These are phyloP conservation scores for Xyliphius kryptos DNA, from an alignment of 2,113 vertebrate genomes.

Conservation along the genomic window DNA sequence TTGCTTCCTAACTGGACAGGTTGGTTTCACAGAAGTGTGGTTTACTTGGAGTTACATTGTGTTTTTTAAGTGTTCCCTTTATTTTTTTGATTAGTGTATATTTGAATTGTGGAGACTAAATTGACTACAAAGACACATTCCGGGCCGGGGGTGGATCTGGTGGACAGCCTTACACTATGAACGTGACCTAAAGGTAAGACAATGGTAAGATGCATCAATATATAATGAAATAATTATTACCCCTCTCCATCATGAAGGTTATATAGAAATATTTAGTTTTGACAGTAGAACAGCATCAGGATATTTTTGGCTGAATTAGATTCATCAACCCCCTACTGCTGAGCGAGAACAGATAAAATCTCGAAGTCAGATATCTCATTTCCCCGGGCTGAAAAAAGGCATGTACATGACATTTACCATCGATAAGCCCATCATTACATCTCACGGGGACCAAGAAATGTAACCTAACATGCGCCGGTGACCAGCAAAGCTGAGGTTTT, in stretches of 20 bases:
- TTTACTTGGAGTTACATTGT: too few species aligned
- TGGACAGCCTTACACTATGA: too few species aligned
- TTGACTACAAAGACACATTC: too few species aligned
- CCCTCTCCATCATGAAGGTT: not conserved
- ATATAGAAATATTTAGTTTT: not conserved
- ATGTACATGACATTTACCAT: slow-evolving; percentile 34
- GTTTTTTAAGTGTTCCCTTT: too few species aligned
- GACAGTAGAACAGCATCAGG: not conserved
- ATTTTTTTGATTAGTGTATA: too few species aligned
- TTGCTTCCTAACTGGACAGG: too few species aligned
- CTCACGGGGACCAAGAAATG: not conserved
- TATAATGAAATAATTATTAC: too few species aligned
- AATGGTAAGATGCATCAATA: too few species aligned
- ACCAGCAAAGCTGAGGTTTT: not conserved
- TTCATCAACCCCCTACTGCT: not conserved
- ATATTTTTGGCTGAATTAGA: not conserved
- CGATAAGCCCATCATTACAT: slow-evolving; percentile 30
- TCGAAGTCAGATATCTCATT: slow-evolving; percentile 24
- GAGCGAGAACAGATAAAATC: slow-evolving; percentile 18
- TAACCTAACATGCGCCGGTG: not conserved
- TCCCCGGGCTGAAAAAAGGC: slow-evolving; percentile 10
- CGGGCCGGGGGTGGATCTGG: too few species aligned
- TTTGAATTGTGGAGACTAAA: too few species aligned
- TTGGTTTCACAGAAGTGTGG: too few species aligned
- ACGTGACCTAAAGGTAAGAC: too few species aligned